phyloP scores from a whole-genome alignment of 1,140 invertebrate genomes.

The Drosophila ercepeae region DNA sequence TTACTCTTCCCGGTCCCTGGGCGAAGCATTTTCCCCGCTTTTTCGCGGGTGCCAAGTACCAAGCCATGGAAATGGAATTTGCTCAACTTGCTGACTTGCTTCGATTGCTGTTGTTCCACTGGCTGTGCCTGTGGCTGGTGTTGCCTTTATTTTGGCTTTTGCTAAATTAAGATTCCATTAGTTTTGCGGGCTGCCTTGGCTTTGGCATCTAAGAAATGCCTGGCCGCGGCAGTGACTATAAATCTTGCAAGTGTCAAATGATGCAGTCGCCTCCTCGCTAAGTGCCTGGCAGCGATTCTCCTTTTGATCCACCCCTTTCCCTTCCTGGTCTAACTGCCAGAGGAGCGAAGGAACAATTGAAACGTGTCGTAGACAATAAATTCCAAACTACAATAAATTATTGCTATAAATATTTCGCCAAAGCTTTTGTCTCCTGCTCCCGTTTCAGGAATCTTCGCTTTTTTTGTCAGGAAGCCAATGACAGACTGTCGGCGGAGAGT shows the following conservation, averaged over 20 bases:
- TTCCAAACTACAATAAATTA: conserved; percentile 82
- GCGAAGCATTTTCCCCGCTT: conserved; percentile 31
- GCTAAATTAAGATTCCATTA: conserved; percentile 83
- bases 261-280: conserved; percentile 64
- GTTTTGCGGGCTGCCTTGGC: conserved; percentile 66
- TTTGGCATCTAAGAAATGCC: conserved; percentile 80
- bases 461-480: conserved; percentile 26
- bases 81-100: conserved; percentile 45
- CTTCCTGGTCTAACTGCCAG: conserved; percentile 59
- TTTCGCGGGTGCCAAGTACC: conserved; percentile 66
- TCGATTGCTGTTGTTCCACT: conserved; percentile 35
- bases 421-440: conserved; percentile 48
- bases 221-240: conserved; percentile 68
- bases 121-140: conserved; percentile 27
- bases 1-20: conserved; percentile 13
- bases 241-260: conserved; percentile 82
- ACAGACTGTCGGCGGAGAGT: conserved; percentile 66
- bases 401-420: conserved; percentile 81
- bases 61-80: conserved; percentile 67
- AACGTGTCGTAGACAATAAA: conserved; percentile 82
- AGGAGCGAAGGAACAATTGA: conserved; percentile 69
- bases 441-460: neutral
- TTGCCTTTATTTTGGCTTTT: conserved; percentile 76
- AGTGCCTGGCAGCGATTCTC: conserved; percentile 64
- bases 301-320: conserved; percentile 45